phyloP scores from a whole-genome alignment of 2,888 invertebrate genomes.

The Ochlodes sylvanus region DNA sequence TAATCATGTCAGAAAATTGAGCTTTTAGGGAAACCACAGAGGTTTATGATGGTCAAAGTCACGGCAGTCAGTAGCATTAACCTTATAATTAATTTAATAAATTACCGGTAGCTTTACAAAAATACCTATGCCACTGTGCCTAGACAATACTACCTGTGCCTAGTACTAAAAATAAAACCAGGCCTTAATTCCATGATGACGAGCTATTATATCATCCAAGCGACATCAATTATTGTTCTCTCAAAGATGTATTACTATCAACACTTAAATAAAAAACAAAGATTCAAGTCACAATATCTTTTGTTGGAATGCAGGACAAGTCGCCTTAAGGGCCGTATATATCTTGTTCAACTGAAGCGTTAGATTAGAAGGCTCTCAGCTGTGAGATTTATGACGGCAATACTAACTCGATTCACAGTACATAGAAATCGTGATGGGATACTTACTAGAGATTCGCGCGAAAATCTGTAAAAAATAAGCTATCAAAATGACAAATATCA shows the following conservation, averaged over 20 bases:
- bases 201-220: no score
- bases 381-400: conserved; percentile 73
- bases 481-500: conserved; percentile 5
- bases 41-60: no score
- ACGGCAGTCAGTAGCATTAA: no score
- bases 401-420: conserved; percentile 59
- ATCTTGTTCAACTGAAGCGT: conserved; percentile 65
- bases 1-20: no score
- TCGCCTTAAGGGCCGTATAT: conserved; percentile 62
- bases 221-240: no score
- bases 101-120: no score
- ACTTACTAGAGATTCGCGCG: conserved; percentile 43
- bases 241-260: neutral
- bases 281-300: conserved; percentile 33
- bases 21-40: no score
- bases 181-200: no score
- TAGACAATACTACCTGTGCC: no score
- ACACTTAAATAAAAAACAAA: neutral
- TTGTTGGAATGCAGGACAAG: conserved; percentile 61
- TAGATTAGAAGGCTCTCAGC: conserved; percentile 67
- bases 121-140: no score
- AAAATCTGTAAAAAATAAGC: conserved; percentile 14
- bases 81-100: no score
- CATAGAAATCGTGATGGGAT: conserved; percentile 44
- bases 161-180: no score